Base-by-base conservation (phyloP, 2,113 vertebrate species). In the Brachyistius frenatus region DNA sequence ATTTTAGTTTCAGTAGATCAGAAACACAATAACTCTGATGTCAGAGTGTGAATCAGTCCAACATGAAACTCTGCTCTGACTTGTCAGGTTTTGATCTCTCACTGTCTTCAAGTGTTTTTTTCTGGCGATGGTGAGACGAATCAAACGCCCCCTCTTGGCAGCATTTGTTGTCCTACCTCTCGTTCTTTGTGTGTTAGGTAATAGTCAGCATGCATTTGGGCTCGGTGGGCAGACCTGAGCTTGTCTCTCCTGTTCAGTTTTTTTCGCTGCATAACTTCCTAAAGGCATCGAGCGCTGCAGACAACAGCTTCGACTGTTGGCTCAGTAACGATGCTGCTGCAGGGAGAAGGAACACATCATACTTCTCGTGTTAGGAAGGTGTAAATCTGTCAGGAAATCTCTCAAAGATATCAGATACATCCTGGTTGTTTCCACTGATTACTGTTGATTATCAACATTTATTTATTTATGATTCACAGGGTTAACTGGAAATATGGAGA, bases 221-320 rank as follows among this genome's bases (percentile, higher is more conserved):
- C 86, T 56, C 76, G 74, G 81, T 65, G 76, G 73, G 86, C 81
- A 78, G 80, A 88, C 7, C 76, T 64, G 39, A 89, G 80, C 89
- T 46, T 80, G 88, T 82, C 79, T 80, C 44, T 14, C 31, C 46
- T 70, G 36, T 66, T 50, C 35, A 36, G 41, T 56, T 35, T 55
- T 80, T 30, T 56, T 37, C 33, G 55, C 66, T 78, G 75, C 85
- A 68, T 86, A 83, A 87, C 69, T 60, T 88, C 81, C 83, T 85
- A 39, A 53, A 85, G 85, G 81, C 80, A 66, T 1, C 8, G 60
- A 64, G 35, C 1, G 36, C 15, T 33, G 47, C 49, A 73, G 15
- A 57, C 62, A 73, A 41, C 16, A 55, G 16, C 16, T 32, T 41
- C 4, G 55, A 76, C n/a, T 56, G 5, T 52, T 79, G 31, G 50